phyloP scores from a whole-genome alignment of 2,888 invertebrate genomes.

The Dryadula phaetusa region DNA sequence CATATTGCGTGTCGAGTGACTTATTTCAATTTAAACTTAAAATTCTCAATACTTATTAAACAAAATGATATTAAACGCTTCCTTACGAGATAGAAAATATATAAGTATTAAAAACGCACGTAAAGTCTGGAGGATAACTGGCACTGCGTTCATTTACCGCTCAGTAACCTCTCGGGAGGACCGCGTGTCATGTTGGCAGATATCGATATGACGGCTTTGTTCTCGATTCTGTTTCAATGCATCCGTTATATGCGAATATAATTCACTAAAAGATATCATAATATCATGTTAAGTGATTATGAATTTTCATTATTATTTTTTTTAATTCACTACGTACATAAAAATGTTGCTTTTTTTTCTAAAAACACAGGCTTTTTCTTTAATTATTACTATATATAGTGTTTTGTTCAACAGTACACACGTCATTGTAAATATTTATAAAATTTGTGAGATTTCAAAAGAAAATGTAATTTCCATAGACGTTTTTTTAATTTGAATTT shows the following conservation, averaged over 20 bases:
- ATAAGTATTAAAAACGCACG: constrained; percentile 1
- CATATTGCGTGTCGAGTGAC: too few relatives aligned
- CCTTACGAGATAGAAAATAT: too few relatives aligned
- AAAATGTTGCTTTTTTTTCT: too few relatives aligned
- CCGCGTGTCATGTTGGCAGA: neutral
- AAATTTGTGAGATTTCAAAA: too few relatives aligned
- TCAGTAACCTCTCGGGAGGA: neutral
- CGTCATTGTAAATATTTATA: too few relatives aligned
- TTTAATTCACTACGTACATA: too few relatives aligned
- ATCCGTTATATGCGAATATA: constrained; percentile 3
- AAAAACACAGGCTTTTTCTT: too few relatives aligned
- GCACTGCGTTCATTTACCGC: constrained; percentile 16
- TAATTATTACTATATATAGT: too few relatives aligned
- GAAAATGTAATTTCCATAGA: too few relatives aligned
- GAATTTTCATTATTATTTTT: neutral
- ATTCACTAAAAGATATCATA: neutral
- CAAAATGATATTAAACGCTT: neutral
- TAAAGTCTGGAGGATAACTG: constrained; percentile 8
- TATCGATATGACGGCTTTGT: constrained; percentile 22
- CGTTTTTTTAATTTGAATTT: too few relatives aligned
- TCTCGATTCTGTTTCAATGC: constrained; percentile 13
- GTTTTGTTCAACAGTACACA: too few relatives aligned
- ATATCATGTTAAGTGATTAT: constrained; percentile 13
- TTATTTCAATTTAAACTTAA: neutral
- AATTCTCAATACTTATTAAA: neutral